A percentile compares a stretch with the other conserved stretches of the same genome.
Conservation (phyloP, 1,140 invertebrate genomes). For the Nylanderia fulva region DNA sequence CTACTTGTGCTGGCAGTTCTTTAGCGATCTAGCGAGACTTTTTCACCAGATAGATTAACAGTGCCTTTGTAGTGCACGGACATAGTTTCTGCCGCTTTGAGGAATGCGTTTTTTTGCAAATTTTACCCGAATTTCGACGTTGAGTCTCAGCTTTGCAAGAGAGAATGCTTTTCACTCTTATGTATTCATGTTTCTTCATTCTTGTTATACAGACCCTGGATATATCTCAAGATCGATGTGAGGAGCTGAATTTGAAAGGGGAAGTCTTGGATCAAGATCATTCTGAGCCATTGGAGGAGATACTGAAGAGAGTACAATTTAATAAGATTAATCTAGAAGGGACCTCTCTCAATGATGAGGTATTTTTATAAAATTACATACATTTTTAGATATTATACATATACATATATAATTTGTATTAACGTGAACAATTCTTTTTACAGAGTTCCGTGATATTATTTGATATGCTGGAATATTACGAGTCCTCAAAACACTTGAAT, state of each 20-base stretch:
- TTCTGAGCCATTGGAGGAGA: slow-evolving; percentile 92
- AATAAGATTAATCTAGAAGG: slow-evolving; percentile 89
- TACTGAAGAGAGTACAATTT: slow-evolving; percentile 92
- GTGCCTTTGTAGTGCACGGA: slow-evolving; percentile 2
- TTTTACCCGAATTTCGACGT: background rate
- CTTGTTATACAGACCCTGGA: slow-evolving; percentile 75
- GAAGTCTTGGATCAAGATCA: slow-evolving; percentile 86
- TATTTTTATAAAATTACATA: slow-evolving; percentile 75
- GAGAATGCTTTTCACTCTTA: slow-evolving; percentile 12
- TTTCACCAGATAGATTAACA: slow-evolving; percentile 5
- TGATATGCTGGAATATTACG: slow-evolving; percentile 97
- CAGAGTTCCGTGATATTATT: slow-evolving; percentile 90
- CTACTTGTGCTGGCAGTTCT: background rate
- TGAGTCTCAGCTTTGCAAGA: background rate
- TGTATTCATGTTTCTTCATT: slow-evolving; percentile 9
- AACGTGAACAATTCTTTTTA: slow-evolving; percentile 69
- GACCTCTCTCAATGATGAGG: slow-evolving; percentile 90
- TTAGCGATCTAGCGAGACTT: slow-evolving; percentile 12
- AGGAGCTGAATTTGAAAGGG: slow-evolving; percentile 86
- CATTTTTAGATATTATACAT: background rate
- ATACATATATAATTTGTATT: slow-evolving; percentile 1
- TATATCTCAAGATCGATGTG: slow-evolving; percentile 82
- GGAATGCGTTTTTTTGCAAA: slow-evolving; percentile 29
- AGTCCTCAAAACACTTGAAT: slow-evolving; percentile 92
- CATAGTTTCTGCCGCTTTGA: slow-evolving; percentile 17